Evolutionary conservation across 2,888 invertebrate species (phyloP).

Genomic region (Nematopogon swammerdamellus): DNA sequence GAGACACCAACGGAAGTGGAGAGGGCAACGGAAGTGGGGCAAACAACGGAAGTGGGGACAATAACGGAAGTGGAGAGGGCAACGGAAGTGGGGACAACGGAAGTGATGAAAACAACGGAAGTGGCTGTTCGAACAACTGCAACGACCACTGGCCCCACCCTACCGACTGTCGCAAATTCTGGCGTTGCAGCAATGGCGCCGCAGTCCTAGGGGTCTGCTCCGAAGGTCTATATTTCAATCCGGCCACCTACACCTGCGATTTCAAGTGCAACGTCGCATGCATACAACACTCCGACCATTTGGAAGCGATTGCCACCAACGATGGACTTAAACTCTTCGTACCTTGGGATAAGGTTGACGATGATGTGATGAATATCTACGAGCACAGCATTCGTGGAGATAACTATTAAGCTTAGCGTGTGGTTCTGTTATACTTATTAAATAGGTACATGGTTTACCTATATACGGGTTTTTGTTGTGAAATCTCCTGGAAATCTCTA

Average conservation of each 20-base stretch:
- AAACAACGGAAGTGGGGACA: background rate
- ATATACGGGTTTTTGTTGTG: too few species aligned
- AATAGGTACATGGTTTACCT: too few species aligned
- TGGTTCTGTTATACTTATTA: too few species aligned
- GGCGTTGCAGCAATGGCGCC: constrained; percentile 24
- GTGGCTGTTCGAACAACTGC: constrained; percentile 23
- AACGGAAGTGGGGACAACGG: background rate
- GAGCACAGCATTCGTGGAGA: too few species aligned
- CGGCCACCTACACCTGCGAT: constrained; percentile 24
- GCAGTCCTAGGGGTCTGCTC: constrained; percentile 24
- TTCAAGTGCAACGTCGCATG: constrained; percentile 9
- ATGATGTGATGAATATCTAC: too few species aligned
- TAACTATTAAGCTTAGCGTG: too few species aligned
- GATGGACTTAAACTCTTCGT: constrained; percentile 27
- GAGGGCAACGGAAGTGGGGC: background rate
- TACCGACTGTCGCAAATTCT: constrained; percentile 37
- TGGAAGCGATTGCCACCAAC: constrained; percentile 17
- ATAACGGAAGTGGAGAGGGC: background rate
- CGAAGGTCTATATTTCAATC: constrained; percentile 38
- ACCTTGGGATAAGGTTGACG: constrained; percentile 24
- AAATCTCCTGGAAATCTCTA: too few species aligned
- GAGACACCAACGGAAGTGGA: background rate
- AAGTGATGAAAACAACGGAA: background rate
- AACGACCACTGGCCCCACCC: constrained; percentile 35
- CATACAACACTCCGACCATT: constrained; percentile 3